Evolutionary conservation across 2,113 vertebrate genomes (phyloP).

Genomic region (Rhipidura dahli): DNA sequence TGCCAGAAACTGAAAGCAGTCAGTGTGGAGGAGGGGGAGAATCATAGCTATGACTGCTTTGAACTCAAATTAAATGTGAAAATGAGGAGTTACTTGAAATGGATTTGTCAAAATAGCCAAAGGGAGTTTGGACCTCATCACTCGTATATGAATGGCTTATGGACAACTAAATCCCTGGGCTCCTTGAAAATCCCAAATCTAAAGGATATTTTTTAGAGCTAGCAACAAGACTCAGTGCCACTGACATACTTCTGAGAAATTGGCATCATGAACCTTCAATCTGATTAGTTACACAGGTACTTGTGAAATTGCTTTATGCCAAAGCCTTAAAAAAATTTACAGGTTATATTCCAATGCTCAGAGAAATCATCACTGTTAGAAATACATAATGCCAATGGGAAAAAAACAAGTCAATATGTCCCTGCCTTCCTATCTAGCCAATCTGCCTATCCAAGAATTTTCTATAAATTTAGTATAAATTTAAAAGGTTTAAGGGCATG

Average conservation of each 20-base stretch:
- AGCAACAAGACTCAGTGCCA: neutral
- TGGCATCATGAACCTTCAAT: neutral
- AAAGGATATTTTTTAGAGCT: slow-evolving; percentile 19
- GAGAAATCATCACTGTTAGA: neutral
- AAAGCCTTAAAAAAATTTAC: neutral
- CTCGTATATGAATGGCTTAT: neutral
- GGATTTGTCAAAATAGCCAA: slow-evolving; percentile 60
- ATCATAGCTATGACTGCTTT: slow-evolving; percentile 44
- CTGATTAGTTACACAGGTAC: slow-evolving; percentile 39
- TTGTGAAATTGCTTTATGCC: slow-evolving; percentile 49
- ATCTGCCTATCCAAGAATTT: slow-evolving; percentile 20
- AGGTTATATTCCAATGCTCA: neutral
- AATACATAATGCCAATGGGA: neutral
- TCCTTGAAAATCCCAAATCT: slow-evolving; percentile 48
- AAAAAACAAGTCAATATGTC: slow-evolving; percentile 20
- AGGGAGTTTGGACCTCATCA: slow-evolving; percentile 34
- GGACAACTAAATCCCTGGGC: slow-evolving; percentile 29
- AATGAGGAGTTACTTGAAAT: slow-evolving; percentile 43
- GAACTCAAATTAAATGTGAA: slow-evolving; percentile 62
- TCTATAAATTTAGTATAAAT: slow-evolving; percentile 42
- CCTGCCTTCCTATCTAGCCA: slow-evolving; percentile 22
- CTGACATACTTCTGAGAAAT: neutral
- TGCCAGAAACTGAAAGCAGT: slow-evolving; percentile 36
- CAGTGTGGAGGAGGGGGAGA: neutral
- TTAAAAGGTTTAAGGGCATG: slow-evolving; percentile 55